Percentiles rank a stretch among this genome's conserved stretches.
phyloP scores from a whole-genome alignment of 2,797 vertebrate species.

The Halcyon badia region DNA sequence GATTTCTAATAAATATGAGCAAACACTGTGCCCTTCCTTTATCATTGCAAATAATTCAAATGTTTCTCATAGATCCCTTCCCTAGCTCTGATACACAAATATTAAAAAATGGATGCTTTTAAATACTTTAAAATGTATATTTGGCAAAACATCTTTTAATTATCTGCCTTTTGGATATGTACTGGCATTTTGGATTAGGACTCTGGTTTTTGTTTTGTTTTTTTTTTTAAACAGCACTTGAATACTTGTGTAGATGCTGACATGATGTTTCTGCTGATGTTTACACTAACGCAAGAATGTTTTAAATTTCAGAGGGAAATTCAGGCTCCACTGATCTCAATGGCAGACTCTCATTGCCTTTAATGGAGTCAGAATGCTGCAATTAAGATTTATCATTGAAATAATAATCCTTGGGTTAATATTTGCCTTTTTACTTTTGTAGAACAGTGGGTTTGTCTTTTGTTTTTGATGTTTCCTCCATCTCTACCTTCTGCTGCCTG shows the following conservation, averaged over 20 bases:
- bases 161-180: constrained; percentile 52
- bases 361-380: constrained; percentile 67
- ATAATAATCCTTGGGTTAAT: constrained; percentile 49
- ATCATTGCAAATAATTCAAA: not conserved
- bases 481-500: constrained; percentile 29
- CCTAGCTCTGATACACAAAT: not conserved
- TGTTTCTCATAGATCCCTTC: not conserved
- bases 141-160: constrained; percentile 63
- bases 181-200: constrained; percentile 58
- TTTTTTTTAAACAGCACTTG: constrained; percentile 70
- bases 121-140: constrained; percentile 54
- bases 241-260: constrained; percentile 70
- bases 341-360: not conserved
- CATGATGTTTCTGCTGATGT: constrained; percentile 66
- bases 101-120: constrained; percentile 8
- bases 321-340: constrained; percentile 21
- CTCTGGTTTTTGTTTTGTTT: constrained; percentile 14
- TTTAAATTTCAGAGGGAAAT: constrained; percentile 52
- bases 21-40: constrained; percentile 59
- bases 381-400: constrained; percentile 58
- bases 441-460: constrained; percentile 36
- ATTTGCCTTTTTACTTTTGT: constrained; percentile 75
- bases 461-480: constrained; percentile 57
- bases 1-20: constrained; percentile 10
- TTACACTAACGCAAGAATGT: constrained; percentile 72